Base-by-base conservation (phyloP, 2,888 invertebrate genomes). In the Willowsia nigromaculata region DNA sequence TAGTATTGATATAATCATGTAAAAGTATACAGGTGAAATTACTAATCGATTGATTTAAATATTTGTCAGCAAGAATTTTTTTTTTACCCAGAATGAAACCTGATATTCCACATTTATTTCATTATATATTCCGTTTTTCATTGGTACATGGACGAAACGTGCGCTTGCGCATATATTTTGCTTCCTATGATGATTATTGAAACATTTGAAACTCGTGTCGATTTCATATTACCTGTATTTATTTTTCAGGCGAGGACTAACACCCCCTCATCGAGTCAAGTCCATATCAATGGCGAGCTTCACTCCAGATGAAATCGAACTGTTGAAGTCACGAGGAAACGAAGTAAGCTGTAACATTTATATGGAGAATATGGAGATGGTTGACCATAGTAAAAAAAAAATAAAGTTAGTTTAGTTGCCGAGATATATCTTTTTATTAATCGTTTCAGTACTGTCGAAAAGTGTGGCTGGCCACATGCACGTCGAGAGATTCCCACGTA, bases 271-370 rank as follows among this genome's bases (percentile, higher is more conserved):
- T 94, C 96, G 99, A 92, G 98, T 99, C 91, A 99, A 99, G 95
- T 99, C 99, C 82, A 99, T 99, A 93, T 99, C 99, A 50, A 99
- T 99, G 99, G 98, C 99, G 91, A 98, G 98, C 93, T 99, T 99
- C 94, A 97, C 97, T 89, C 96, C 96, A 93, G 99, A 99, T 93
- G 99, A 99, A 95, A 96, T 99, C 93, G 98, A 98, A 93, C 96
- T 97, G 93, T 95, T 99, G 92, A 97, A 96, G 94, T 95, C 95
- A 91, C 96, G 97, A 94, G 99, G 99, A 93, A 99, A 99, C 94
- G 98, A 98, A 93, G 95, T 95, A 93, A 93, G 92, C 92, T 50
- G 47, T 6, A 9, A 47, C 11, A 65, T 47, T 22, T 9, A 13
- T 9, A 13, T 62, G 30, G 47, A 65, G 33, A 65, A 33, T 37